Evolutionary conservation across 1,140 invertebrate species (phyloP).

Genomic region (Maconellicoccus hirsutus): DNA sequence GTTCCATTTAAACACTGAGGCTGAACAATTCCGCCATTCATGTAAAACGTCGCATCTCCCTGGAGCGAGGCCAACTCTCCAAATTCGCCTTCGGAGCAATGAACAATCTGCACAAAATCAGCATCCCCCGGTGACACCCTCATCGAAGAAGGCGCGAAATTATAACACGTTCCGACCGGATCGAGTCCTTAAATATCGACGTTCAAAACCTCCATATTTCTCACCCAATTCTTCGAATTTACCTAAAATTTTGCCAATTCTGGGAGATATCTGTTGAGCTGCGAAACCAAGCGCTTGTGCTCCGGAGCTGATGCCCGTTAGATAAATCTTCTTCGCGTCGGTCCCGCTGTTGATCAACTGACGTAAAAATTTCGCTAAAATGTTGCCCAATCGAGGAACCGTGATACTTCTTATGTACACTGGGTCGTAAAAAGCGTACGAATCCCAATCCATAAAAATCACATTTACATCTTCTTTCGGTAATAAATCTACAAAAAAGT

Average conservation of each 20-base stretch:
- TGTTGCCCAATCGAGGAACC: background rate
- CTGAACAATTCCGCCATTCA: background rate
- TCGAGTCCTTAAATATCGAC: background rate
- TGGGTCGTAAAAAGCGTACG: background rate
- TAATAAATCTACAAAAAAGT: background rate
- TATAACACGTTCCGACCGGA: slow-evolving; percentile 5
- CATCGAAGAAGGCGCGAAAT: background rate
- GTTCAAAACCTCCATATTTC: too few relatives aligned
- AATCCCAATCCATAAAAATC: background rate
- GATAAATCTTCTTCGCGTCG: background rate
- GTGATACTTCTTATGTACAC: background rate
- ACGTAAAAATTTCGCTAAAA: background rate
- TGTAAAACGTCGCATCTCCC: background rate
- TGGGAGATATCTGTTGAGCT: background rate
- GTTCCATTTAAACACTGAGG: background rate
- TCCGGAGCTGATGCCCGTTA: background rate
- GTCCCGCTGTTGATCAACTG: background rate
- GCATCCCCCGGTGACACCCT: background rate
- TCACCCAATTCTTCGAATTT: background rate
- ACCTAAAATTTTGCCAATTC: slow-evolving; percentile 12
- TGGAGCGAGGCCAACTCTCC: background rate
- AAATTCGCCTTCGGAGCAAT: background rate
- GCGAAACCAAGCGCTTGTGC: background rate
- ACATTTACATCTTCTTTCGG: background rate
- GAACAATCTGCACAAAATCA: background rate